phyloP scores from a whole-genome alignment of 1,140 invertebrate species.

The Sogatella furcifera region DNA sequence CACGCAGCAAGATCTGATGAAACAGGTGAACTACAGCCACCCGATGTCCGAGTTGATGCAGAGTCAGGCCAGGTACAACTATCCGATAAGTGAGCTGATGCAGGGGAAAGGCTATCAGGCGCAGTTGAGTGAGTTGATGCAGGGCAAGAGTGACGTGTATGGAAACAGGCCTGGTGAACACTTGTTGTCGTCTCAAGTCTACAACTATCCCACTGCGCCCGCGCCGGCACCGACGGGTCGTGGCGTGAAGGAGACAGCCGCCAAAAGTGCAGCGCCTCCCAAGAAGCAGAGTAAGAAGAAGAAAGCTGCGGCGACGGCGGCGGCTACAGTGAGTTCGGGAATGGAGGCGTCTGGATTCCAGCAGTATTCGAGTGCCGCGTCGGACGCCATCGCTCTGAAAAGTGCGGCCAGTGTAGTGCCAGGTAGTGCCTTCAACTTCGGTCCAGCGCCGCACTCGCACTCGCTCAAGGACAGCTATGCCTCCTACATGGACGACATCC shows the following conservation, averaged over 20 bases:
- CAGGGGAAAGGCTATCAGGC: conserved; percentile 19
- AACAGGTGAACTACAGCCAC: conserved; percentile 19
- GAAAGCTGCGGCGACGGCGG: conserved; percentile 22
- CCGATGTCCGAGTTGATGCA: conserved; percentile 21
- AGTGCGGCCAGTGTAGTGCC: conserved; percentile 48
- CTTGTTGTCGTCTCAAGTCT: conserved; percentile 11
- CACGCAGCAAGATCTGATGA: conserved; percentile 10
- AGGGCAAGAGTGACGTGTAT: conserved; percentile 16
- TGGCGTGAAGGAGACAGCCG: conserved; percentile 7
- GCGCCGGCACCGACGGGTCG: conserved; percentile 5
- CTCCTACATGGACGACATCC: conserved; percentile 47
- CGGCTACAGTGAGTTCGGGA: conserved; percentile 9
- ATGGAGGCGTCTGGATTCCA: conserved; percentile 34
- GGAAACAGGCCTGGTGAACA: conserved; percentile 7
- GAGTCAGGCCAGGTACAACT: conserved; percentile 17
- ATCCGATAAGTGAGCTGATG: conserved; percentile 14
- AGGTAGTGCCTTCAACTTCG: conserved; percentile 57
- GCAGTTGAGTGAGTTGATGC: conserved; percentile 21
- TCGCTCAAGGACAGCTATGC: conserved; percentile 35
- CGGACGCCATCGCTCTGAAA: conserved; percentile 43
- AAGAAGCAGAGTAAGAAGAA: conserved; percentile 26
- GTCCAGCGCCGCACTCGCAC: conserved; percentile 39
- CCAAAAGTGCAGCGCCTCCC: conserved; percentile 5
- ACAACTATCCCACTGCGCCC: conserved; percentile 9
- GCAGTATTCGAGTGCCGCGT: conserved; percentile 38